Evolutionary conservation across 1,140 invertebrate species (phyloP).

Genomic region (Lepidurus packardi): DNA sequence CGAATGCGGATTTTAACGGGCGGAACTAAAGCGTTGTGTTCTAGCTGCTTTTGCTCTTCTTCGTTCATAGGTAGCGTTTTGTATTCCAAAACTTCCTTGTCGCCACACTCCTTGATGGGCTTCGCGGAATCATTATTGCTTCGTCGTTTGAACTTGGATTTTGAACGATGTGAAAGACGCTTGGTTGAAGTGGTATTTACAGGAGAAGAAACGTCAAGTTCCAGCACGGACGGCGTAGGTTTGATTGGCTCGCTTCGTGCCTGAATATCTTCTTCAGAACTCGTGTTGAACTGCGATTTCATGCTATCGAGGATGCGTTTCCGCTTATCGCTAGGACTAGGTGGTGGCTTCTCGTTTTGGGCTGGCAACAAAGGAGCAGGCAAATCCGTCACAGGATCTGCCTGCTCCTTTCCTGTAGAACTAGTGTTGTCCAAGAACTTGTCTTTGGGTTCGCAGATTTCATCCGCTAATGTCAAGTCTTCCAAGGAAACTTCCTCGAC

Average conservation of each 20-base stretch:
- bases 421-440: background rate
- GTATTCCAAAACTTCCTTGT: background rate
- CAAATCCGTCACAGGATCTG: background rate
- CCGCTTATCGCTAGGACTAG: conserved; percentile 27
- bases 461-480: background rate
- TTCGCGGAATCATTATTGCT: conserved; percentile 1
- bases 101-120: background rate
- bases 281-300: conserved; percentile 34
- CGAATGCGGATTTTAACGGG: background rate
- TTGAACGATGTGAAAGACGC: conserved; percentile 25
- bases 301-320: conserved; percentile 33
- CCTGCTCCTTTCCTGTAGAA: background rate
- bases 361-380: background rate
- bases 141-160: conserved; percentile 26
- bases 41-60: conserved; percentile 28
- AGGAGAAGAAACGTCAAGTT: background rate
- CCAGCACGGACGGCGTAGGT: background rate
- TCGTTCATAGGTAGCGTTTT: conserved; percentile 26
- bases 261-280: conserved; percentile 17
- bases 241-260: background rate
- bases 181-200: background rate
- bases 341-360: background rate
- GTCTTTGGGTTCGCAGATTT: background rate
- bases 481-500: background rate
- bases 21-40: background rate